Evolutionary conservation across 2,113 vertebrate species (phyloP).

Genomic region (Parotia lawesii): DNA sequence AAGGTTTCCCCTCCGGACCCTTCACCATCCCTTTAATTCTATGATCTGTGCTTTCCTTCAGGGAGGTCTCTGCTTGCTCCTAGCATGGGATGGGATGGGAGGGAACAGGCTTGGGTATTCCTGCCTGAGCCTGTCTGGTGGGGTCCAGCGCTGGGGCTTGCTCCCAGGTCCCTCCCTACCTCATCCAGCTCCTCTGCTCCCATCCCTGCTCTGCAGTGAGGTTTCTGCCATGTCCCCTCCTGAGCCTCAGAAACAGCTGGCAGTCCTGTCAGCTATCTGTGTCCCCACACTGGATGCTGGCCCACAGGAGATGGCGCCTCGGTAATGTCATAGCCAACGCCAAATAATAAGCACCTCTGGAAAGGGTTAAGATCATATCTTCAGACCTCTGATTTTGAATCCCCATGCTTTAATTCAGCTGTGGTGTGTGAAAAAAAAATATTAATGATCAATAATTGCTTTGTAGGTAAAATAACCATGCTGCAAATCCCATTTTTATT

Average conservation of each 20-base stretch:
- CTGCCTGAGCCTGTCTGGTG: background rate
- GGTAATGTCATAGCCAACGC: background rate
- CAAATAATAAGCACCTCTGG: background rate
- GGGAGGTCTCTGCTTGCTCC: background rate
- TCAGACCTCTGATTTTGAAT: background rate
- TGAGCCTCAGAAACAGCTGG: background rate
- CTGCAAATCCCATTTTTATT: constrained; percentile 12
- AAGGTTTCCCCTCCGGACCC: background rate
- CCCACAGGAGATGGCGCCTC: background rate
- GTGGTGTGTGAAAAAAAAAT: background rate
- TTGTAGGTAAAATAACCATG: constrained; percentile 6
- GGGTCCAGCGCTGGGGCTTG: background rate
- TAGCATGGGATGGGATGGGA: background rate
- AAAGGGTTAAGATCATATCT: background rate
- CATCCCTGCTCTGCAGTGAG: background rate
- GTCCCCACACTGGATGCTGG: rapidly evolving
- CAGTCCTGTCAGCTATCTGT: background rate
- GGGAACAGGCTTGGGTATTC: background rate
- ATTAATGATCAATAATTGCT: constrained; percentile 28
- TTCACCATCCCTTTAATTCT: background rate
- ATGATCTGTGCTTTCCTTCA: background rate
- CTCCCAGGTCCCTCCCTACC: background rate
- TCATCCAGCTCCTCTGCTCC: background rate
- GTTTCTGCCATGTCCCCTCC: background rate
- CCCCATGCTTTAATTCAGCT: background rate